Evolutionary conservation across 2,113 vertebrate species (phyloP), one percentile per base, ranked within the genome.

Genomic region (Oxyura jamaicensis): DNA sequence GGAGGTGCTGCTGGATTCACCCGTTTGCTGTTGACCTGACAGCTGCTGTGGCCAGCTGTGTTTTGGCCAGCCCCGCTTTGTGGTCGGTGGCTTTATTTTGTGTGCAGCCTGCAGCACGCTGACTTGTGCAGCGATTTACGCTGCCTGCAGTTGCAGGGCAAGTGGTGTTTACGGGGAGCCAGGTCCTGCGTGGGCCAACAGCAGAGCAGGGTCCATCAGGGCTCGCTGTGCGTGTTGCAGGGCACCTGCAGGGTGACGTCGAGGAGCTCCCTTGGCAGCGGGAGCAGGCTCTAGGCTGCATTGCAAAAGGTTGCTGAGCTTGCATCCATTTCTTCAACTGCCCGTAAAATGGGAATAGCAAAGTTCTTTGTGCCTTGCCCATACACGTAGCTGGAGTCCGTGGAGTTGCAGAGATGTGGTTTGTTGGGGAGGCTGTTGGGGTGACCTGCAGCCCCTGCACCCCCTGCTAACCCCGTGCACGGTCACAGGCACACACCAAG

Each of bases 11-110:
- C 86, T 53, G 94, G 91, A 68, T 74, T 65, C 78, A 8, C 20
- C 1, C 3, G 10, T 48, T 75, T 95, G 73, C 87, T 86, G 80
- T 42, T 75, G 79, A 94, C 53, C 86, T 73, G 53, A 41, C 63
- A 79, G 96, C 84, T 97, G 95, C 94, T 83, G 55, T 11, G 92
- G 90, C 86, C 96, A 95, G 91, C 89, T 2, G 11, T 11, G 50
- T 41, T 69, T 71, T 88, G 90, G 88, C 60, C 83, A 72, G 6
- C n/a, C 63, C 42, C 65, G 20, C 74, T 77, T 72, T 12, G 36
- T 28, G 74, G 55, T 33, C 6, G 79, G n/a, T 5, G n/a, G 33
- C 83, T 53, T 83, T 41, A 48, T 39, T 65, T 56, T 19, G 58
- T 35, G 60, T 44, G 26, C 29, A 20, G 48, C 52, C 4, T 1